Conservation (phyloP, 2,113 vertebrate genomes). For the Merops nubicus region DNA sequence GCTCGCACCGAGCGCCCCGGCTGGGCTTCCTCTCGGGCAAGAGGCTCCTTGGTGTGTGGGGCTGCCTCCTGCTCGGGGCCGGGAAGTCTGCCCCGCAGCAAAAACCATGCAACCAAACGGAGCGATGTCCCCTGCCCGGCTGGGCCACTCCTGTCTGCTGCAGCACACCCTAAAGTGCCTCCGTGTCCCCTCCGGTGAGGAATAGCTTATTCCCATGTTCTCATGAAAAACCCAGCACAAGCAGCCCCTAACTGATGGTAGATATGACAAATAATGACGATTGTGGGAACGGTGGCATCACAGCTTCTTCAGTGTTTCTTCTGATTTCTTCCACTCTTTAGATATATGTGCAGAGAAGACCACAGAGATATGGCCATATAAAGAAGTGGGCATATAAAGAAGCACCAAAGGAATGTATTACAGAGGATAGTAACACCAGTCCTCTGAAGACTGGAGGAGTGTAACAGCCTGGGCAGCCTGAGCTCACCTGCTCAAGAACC, state of each 20-base stretch:
- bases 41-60: neutral
- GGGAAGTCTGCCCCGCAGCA: neutral
- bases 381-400: neutral
- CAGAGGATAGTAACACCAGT: neutral
- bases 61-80: neutral
- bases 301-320: neutral
- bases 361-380: neutral
- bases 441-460: neutral
- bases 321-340: neutral
- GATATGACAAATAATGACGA: neutral
- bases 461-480: neutral
- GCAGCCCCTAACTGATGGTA: neutral
- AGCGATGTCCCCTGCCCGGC: neutral
- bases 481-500: neutral
- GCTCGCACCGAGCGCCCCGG: neutral
- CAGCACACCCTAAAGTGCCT: neutral
- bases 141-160: neutral
- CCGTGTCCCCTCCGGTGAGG: neutral
- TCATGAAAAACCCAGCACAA: constrained; percentile 15
- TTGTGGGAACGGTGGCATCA: neutral
- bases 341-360: neutral
- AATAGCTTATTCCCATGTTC: neutral
- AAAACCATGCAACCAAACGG: accelerated
- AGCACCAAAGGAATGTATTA: neutral
- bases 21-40: neutral